A percentile compares a stretch with the other conserved stretches of the same genome.
Conservation (phyloP, 2,797 vertebrate genomes). For the Chrysocyon brachyurus region DNA sequence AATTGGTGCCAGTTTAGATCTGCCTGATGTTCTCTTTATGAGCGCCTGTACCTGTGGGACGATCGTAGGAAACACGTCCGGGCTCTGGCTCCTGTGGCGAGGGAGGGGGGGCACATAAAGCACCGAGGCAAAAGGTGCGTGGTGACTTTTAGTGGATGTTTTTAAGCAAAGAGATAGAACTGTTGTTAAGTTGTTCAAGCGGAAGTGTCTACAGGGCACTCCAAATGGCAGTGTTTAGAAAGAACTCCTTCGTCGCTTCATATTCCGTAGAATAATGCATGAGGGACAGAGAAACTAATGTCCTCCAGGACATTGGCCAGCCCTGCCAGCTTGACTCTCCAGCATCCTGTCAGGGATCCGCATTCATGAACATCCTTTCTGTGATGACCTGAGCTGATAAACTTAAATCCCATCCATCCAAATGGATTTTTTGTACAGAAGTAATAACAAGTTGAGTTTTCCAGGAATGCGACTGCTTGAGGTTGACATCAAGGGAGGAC, state of each 20-base stretch:
- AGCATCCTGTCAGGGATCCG: neutral
- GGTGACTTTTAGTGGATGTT: conserved; percentile 50
- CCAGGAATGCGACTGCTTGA: neutral
- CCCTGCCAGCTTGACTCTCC: neutral
- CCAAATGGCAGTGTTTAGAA: conserved; percentile 53
- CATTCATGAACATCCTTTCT: neutral
- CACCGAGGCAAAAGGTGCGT: neutral
- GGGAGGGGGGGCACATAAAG: neutral
- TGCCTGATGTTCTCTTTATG: conserved; percentile 72
- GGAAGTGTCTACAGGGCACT: conserved; percentile 63
- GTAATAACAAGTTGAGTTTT: neutral
- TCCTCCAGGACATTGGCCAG: neutral
- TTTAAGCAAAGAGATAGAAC: conserved; percentile 54
- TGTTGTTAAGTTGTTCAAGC: conserved; percentile 58
- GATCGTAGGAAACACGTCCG: neutral
- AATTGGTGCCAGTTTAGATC: conserved; percentile 68
- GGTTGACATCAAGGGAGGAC: neutral
- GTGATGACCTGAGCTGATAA: neutral
- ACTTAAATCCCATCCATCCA: neutral
- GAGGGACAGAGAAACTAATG: neutral
- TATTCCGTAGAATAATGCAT: neutral
- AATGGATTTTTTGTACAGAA: neutral
- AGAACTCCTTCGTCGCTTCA: neutral
- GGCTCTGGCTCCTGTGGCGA: neutral
- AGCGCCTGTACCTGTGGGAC: neutral